phyloP scores from a whole-genome alignment of 2,797 vertebrate genomes.

The Lacerta agilis region DNA sequence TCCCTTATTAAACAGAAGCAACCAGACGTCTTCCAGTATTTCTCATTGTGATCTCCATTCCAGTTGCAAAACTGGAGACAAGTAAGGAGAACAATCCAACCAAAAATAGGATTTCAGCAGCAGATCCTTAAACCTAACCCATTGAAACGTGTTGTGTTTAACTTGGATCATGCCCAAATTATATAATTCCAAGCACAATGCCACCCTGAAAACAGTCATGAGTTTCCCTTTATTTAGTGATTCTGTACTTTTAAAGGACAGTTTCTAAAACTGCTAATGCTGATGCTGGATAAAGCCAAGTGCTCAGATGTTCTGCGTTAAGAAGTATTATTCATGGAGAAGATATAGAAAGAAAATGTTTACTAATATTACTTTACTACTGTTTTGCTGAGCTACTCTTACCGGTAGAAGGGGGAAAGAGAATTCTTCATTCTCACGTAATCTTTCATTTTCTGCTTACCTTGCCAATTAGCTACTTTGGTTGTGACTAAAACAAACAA shows the following conservation, averaged over 20 bases:
- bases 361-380: background rate
- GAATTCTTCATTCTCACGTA: background rate
- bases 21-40: background rate
- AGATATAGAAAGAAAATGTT: background rate
- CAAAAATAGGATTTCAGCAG: background rate
- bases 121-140: background rate
- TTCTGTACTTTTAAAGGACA: background rate
- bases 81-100: background rate
- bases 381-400: background rate
- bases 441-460: background rate
- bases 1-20: background rate
- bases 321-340: background rate
- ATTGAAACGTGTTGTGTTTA: background rate
- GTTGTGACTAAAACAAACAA: conserved; percentile 7
- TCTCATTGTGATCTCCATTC: background rate
- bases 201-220: background rate
- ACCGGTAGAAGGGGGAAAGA: background rate
- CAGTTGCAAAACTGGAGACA: background rate
- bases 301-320: background rate
- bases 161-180: background rate
- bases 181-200: background rate
- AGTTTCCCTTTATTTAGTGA: background rate
- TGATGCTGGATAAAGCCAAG: background rate
- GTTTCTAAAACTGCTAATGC: background rate
- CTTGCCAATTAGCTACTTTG: conserved; percentile 16